Conservation (phyloP, 2,113 vertebrate species). For the Corythornis vintsioides region DNA sequence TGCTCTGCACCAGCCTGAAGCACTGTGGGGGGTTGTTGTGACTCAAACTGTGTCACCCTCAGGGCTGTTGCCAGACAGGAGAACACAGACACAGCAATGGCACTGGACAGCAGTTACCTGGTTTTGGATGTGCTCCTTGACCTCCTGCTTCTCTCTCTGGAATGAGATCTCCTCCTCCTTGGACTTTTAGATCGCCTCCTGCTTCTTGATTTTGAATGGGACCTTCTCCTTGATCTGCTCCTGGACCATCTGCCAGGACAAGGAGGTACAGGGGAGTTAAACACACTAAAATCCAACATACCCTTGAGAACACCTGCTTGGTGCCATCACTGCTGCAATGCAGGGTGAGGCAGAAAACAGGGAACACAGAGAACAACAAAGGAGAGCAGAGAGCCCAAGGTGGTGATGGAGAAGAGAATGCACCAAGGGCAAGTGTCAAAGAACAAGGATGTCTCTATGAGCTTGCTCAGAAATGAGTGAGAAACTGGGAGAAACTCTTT, state of each 20-base stretch:
- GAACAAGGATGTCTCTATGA: background rate
- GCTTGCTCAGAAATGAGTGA: background rate
- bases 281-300: fast-evolving
- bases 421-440: background rate
- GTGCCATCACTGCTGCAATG: fast-evolving
- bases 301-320: background rate
- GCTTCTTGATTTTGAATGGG: slow-evolving; percentile 90
- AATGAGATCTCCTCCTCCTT: slow-evolving; percentile 87
- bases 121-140: slow-evolving; percentile 86
- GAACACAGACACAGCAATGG: background rate
- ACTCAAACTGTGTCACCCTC: background rate
- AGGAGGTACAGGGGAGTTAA: fast-evolving
- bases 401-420: background rate
- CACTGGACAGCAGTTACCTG: slow-evolving; percentile 73
- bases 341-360: background rate
- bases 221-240: slow-evolving; percentile 90
- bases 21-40: too few species aligned
- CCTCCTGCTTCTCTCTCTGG: slow-evolving; percentile 86
- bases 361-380: background rate
- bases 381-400: too few species aligned
- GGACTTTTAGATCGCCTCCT: slow-evolving; percentile 94
- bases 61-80: fast-evolving
- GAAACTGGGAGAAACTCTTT: too few species aligned
- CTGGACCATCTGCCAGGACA: slow-evolving; percentile 84
- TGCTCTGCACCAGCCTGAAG: too few species aligned